These are phyloP conservation scores for Hyperopisus bebe DNA, from an alignment of 2,113 vertebrate species.

Conservation along the genomic window DNA sequence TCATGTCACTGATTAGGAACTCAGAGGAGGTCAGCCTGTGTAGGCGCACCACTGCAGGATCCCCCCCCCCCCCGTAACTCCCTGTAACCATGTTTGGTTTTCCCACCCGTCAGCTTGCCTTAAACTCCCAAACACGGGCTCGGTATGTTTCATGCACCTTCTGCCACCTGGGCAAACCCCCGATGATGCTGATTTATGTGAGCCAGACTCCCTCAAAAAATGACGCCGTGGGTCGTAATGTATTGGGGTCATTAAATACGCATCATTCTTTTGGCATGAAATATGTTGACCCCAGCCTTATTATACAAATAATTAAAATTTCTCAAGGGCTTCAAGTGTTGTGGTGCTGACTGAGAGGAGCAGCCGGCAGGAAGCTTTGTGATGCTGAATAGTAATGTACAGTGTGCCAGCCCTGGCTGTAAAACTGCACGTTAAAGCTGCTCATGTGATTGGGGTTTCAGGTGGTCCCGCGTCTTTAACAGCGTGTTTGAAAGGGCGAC, in stretches of 20 bases:
- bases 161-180: constrained; percentile 68
- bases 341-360: constrained; percentile 37
- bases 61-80: constrained; percentile 74
- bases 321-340: constrained; percentile 61
- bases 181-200: constrained; percentile 66
- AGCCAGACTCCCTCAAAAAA: constrained; percentile 66
- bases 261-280: constrained; percentile 75
- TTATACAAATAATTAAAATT: constrained; percentile 74
- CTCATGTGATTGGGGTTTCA: background rate
- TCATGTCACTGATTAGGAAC: background rate
- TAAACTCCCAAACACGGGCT: constrained; percentile 41
- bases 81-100: constrained; percentile 77
- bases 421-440: background rate
- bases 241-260: constrained; percentile 72
- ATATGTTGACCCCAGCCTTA: constrained; percentile 74
- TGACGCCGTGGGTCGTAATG: constrained; percentile 68
- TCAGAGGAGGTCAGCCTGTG: background rate
- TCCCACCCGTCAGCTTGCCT: constrained; percentile 86
- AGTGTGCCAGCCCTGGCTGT: background rate
- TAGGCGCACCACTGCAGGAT: background rate
- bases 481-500: background rate
- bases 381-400: background rate
- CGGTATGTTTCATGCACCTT: constrained; percentile 69
- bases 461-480: background rate
- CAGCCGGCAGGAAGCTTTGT: background rate